Evolutionary conservation across 2,888 invertebrate species (phyloP), one percentile per base, ranked within the genome.

Genomic region (Lacanobia oleracea): DNA sequence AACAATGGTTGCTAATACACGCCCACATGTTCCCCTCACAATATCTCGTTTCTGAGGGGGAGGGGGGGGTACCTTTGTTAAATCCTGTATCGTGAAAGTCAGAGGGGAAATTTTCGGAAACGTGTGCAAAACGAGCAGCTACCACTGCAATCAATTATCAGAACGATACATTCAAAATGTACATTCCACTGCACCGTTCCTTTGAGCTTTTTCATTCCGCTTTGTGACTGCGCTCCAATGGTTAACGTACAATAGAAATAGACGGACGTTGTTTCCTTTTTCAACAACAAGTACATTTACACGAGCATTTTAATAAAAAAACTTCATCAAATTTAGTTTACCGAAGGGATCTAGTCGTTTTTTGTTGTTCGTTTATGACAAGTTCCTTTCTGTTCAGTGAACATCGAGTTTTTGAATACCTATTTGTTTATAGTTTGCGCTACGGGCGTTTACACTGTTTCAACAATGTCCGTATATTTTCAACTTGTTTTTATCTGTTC

Each of bases 171-270:
- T 66, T 62, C 48, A 37, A 62, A 59, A 40, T 62, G 45, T 33
- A n/a, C 53, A 40, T 45, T 61, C 45, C 54, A 57, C 21, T 65
- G 64, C 56, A 23, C 23, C 12, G 16, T 1, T 33, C 27, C 51
- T 72, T 65, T 72, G 60, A 40, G 27, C 37, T 27, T 12, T 27
- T 16, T 45, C n/a, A 56, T 45, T 50, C 3, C 21, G 50, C 37
- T 62, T 57, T 51, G 61, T 51, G 7, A 21, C 8, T 27, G n/a
- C 18, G 37, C 50, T 54, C 23, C 75, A 45, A 65, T 60, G 50
- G 56, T 21, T 48, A 45, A 18, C 18, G n/a, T n/a, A 59, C 53
- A 77, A 70, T 43, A 43, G 40, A 33, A 77, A 69, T 48, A 75
- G 9, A n/a, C n/a, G 23, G 33, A 6, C 23, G 43, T 45, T 33